A percentile compares a stretch with the other conserved stretches of the same genome.
Evolutionary conservation across 2,797 vertebrate species (phyloP).

Genomic region (Sarcoramphus papa): DNA sequence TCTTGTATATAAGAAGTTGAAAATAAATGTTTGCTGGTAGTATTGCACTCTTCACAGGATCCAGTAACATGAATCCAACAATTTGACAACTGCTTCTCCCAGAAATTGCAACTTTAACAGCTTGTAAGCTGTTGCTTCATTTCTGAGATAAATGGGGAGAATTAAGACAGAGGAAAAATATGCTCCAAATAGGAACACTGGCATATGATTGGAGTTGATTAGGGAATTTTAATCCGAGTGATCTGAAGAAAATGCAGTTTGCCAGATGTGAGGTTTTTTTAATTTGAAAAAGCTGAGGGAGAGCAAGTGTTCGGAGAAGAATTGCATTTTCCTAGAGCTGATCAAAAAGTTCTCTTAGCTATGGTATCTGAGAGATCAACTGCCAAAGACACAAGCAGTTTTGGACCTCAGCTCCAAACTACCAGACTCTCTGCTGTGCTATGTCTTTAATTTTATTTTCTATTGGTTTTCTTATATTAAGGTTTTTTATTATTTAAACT

Average conservation of each 20-base stretch:
- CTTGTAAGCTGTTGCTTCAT: neutral
- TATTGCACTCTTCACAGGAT: neutral
- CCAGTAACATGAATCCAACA: neutral
- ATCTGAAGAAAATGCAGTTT: neutral
- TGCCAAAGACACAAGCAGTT: neutral
- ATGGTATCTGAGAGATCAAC: neutral
- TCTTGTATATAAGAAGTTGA: neutral
- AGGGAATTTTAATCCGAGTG: neutral
- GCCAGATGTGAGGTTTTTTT: accelerated
- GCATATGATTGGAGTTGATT: neutral
- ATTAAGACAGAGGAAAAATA: neutral
- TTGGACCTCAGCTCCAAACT: neutral
- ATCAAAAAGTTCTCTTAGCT: neutral
- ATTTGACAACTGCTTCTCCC: neutral
- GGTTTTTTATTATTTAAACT: neutral
- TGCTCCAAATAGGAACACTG: neutral
- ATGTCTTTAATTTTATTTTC: neutral
- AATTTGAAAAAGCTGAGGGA: neutral
- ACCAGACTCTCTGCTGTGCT: neutral
- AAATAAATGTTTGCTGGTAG: neutral
- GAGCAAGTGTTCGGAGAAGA: neutral
- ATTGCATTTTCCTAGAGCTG: neutral
- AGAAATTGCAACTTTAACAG: neutral
- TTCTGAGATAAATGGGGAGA: neutral
- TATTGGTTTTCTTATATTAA: neutral